phyloP scores from a whole-genome alignment of 2,888 invertebrate genomes.

The Nesidiocoris tenuis region DNA sequence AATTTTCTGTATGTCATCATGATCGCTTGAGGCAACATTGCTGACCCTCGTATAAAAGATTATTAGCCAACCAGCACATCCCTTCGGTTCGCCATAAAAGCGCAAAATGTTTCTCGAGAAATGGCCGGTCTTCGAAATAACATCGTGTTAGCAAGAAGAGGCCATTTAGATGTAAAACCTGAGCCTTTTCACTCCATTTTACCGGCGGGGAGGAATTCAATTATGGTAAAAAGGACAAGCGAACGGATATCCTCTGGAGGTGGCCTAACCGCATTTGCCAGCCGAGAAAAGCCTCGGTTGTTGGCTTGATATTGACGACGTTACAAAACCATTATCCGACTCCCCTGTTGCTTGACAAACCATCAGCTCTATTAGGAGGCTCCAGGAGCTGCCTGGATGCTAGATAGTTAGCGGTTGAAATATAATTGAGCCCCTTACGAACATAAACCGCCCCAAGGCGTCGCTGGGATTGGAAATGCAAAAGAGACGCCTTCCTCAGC shows the following conservation, averaged over 20 bases:
- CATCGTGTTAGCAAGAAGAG: not conserved
- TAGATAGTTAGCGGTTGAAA: conserved; percentile 4
- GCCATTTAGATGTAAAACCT: conserved; percentile 8
- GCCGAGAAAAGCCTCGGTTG: not conserved
- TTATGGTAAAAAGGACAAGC: conserved; percentile 4
- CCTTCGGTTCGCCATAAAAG: too few relatives aligned
- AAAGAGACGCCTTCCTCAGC: conserved; percentile 33
- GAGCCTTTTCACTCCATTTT: conserved; percentile 8
- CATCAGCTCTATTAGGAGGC: conserved; percentile 30
- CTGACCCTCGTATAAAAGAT: too few relatives aligned
- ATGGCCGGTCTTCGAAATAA: not conserved
- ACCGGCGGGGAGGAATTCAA: not conserved
- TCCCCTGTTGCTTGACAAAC: conserved; percentile 7
- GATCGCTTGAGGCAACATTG: too few relatives aligned
- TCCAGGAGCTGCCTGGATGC: conserved; percentile 2
- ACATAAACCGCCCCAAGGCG: conserved; percentile 41
- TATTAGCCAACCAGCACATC: too few relatives aligned
- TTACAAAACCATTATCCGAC: conserved; percentile 37
- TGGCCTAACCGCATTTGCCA: not conserved
- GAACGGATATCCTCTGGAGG: not conserved
- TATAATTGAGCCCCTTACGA: conserved; percentile 18
- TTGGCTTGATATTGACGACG: conserved; percentile 41
- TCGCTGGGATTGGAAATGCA: conserved; percentile 48
- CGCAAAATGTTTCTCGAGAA: not conserved
- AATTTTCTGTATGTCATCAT: too few relatives aligned